Evolutionary conservation across 2,797 vertebrate species (phyloP).

Genomic region (Gobionotothen gibberifrons): DNA sequence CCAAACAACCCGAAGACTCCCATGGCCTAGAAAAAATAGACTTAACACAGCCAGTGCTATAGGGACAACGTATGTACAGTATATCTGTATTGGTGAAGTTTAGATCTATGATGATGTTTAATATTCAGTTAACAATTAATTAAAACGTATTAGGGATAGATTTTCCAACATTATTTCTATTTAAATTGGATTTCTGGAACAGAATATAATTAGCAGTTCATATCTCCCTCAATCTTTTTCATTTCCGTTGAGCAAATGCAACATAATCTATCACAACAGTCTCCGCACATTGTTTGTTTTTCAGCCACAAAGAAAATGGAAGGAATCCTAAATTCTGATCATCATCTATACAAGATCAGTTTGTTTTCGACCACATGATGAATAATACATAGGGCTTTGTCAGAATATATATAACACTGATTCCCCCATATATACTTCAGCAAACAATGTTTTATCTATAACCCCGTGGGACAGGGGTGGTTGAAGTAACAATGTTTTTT

Average conservation of each 20-base stretch:
- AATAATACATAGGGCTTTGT: constrained; percentile 66
- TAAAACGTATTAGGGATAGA: background rate
- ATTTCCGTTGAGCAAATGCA: background rate
- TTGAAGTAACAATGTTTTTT: constrained; percentile 4
- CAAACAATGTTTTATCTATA: constrained; percentile 27
- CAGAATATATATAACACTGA: constrained; percentile 36
- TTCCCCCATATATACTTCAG: constrained; percentile 29
- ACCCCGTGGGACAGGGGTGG: background rate
- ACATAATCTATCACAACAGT: constrained; percentile 1
- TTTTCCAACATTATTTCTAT: background rate
- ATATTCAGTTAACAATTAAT: background rate
- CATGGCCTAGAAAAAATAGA: constrained; percentile 68
- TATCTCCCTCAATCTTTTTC: constrained; percentile 3
- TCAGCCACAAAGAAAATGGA: background rate
- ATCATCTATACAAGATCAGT: background rate
- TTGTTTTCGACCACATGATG: constrained; percentile 55
- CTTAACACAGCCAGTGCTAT: constrained; percentile 34
- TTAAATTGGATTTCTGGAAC: background rate
- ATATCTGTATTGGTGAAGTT: background rate
- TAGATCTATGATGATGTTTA: background rate
- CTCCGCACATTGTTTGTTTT: constrained; percentile 14
- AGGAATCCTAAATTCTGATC: constrained; percentile 11
- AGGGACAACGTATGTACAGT: constrained; percentile 13
- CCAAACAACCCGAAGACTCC: constrained; percentile 60
- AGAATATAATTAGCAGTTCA: constrained; percentile 14